phyloP scores from a whole-genome alignment of 2,888 invertebrate species.

The Hedychridium roseum region DNA sequence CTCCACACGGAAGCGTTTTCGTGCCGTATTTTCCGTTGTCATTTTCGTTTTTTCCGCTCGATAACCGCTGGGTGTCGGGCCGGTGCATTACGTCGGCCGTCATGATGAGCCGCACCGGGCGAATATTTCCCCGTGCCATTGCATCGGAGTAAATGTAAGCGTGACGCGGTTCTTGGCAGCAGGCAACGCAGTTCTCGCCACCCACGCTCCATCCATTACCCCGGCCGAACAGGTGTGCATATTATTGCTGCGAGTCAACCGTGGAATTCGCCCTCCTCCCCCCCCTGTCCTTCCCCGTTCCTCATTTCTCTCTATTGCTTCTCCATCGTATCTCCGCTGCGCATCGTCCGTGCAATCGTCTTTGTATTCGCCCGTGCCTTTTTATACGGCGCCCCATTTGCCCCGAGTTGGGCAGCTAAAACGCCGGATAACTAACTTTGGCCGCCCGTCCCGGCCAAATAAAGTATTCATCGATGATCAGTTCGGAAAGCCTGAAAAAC shows the following conservation, averaged over 20 bases:
- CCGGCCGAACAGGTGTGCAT: conserved; percentile 54
- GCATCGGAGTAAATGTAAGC: conserved; percentile 54
- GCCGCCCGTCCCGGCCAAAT: too few species aligned
- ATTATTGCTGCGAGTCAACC: conserved; percentile 41
- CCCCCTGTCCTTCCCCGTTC: conserved; percentile 6
- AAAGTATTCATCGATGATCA: too few species aligned
- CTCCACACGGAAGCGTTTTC: too few species aligned
- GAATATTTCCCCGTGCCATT: conserved; percentile 22
- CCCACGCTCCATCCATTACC: conserved; percentile 55
- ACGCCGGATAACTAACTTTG: too few species aligned
- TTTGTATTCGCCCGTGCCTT: too few species aligned
- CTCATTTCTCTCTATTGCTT: neutral
- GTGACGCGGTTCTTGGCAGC: conserved; percentile 57
- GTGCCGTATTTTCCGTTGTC: too few species aligned
- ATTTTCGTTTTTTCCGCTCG: too few species aligned
- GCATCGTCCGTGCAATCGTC: conserved; percentile 1
- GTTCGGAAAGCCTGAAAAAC: too few species aligned
- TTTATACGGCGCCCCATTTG: too few species aligned
- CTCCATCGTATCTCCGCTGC: neutral
- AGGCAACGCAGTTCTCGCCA: conserved; percentile 40
- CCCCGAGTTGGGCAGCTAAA: too few species aligned
- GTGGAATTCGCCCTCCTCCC: conserved; percentile 22
- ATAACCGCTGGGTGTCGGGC: neutral
- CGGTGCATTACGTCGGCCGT: conserved; percentile 6
- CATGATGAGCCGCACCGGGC: conserved; percentile 7